Percentiles rank a stretch among this genome's conserved stretches.
phyloP scores from a whole-genome alignment of 2,113 vertebrate species.

The Turnix velox region DNA sequence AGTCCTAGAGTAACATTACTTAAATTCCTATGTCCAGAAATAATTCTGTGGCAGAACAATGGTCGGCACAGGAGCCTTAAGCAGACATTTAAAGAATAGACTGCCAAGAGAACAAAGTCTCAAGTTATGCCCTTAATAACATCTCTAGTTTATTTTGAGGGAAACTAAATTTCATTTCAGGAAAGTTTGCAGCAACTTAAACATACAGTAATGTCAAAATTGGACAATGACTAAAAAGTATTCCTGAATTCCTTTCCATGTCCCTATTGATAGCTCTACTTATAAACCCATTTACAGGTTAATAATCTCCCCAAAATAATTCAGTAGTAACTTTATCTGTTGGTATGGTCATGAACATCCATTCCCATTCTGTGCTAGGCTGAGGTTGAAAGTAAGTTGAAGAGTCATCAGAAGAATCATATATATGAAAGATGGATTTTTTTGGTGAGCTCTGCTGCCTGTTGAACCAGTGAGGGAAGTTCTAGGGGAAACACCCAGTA shows the following conservation, averaged over 20 bases:
- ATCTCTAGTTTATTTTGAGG: neutral
- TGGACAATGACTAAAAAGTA: neutral
- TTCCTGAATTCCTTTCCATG: neutral
- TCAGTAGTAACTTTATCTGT: neutral
- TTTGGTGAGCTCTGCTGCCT: rapidly evolving
- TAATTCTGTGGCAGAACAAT: neutral
- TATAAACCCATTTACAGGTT: neutral
- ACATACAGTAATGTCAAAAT: neutral
- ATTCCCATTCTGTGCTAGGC: neutral
- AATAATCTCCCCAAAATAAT: rapidly evolving
- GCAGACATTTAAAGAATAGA: neutral
- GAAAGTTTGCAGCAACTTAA: neutral
- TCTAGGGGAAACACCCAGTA: neutral
- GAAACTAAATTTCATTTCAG: neutral
- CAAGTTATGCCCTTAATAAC: neutral
- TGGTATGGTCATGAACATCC: neutral
- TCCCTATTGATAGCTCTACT: neutral
- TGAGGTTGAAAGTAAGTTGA: neutral
- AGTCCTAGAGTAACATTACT: neutral
- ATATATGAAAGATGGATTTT: neutral
- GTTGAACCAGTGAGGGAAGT: neutral
- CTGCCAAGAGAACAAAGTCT: neutral
- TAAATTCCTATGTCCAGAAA: neutral
- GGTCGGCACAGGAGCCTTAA: neutral
- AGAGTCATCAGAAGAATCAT: neutral